Evolutionary conservation across 2,888 invertebrate genomes (phyloP), one percentile per base, ranked within the genome.

Genomic region (Leptopilina myrica): DNA sequence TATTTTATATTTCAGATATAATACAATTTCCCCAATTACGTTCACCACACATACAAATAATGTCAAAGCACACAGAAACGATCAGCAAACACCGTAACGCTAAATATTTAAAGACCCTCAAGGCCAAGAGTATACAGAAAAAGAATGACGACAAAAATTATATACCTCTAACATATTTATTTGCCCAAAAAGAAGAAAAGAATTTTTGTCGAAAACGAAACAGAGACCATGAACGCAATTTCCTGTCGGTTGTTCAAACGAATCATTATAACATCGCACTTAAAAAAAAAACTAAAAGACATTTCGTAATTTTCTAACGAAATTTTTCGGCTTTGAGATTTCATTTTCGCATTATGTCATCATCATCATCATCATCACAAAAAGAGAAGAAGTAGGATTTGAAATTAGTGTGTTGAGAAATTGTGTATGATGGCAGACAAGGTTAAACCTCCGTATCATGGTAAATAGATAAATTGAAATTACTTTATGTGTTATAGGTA

Each of bases 271-370:
- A 33, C 33, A 43, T 43, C 8, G 7, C 43, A 43, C 7, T 8
- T 8, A 43, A 14, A 26, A 33, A n/a, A 65, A n/a, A 43, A 20
- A 1, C 9, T 1, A 12, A 49, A 2, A 49, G 12, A 49, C 49
- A 20, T 73, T 73, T 73, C 73, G 40, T 56, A 73, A 73, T 73
- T 0, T 73, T 73, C 73, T 73, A 73, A 73, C 73, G 56, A 73
- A 73, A 33, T 53, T 9, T 53, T 56, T 53, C 14, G 53, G 9
- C 26, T 56, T 33, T n/a, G 8, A 73, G 8, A 43, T 43, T 43
- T 43, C 56, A 49, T 73, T 56, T 56, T 73, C 56, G 73, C 56
- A 53, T 56, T 49, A 73, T 56, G 56, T 73, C n/a, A 33, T 33
- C 33, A 33, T 5, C 3, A 33, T 1, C 26, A 2, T 33, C 1